Percentiles rank a stretch among this genome's conserved stretches.
These are phyloP conservation scores for Microchrysa polita DNA, from an alignment of 2,888 invertebrate species.

Conservation along the genomic window DNA sequence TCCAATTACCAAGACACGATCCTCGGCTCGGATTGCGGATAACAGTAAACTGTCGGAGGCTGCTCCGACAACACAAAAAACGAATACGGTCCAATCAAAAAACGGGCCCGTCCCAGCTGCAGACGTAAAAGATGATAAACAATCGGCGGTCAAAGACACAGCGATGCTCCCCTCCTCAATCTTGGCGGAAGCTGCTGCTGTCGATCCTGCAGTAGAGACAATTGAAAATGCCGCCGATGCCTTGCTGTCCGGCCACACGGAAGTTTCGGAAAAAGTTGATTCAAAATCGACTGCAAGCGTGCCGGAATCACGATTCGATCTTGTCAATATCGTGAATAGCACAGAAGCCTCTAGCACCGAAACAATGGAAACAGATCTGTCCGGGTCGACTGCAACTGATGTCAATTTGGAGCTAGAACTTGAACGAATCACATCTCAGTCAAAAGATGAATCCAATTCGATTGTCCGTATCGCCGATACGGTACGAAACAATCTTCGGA, in stretches of 20 bases:
- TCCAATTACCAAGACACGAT: background rate
- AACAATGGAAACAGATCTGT: background rate
- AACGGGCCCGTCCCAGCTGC: constrained; percentile 7
- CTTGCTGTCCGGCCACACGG: background rate
- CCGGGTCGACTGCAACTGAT: background rate
- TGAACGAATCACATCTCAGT: constrained; percentile 32
- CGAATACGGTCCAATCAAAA: constrained; percentile 18
- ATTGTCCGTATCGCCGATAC: background rate
- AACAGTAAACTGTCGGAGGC: background rate
- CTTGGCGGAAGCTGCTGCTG: constrained; percentile 4
- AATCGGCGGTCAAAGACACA: background rate
- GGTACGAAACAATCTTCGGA: constrained; percentile 6
- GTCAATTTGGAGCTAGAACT: constrained; percentile 32
- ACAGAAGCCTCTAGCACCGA: background rate
- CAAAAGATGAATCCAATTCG: background rate
- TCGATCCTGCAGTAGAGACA: background rate
- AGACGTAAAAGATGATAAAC: constrained; percentile 5
- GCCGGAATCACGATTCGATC: background rate
- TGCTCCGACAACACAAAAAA: constrained; percentile 13
- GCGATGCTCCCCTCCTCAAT: background rate
- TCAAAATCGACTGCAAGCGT: background rate
- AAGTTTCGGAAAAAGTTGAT: background rate
- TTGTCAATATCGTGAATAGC: background rate
- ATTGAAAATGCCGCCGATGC: too few relatives aligned
- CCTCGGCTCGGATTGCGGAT: constrained; percentile 3